These are phyloP conservation scores for Ophonus ardosiacus DNA, from an alignment of 2,888 invertebrate genomes.

Conservation along the genomic window DNA sequence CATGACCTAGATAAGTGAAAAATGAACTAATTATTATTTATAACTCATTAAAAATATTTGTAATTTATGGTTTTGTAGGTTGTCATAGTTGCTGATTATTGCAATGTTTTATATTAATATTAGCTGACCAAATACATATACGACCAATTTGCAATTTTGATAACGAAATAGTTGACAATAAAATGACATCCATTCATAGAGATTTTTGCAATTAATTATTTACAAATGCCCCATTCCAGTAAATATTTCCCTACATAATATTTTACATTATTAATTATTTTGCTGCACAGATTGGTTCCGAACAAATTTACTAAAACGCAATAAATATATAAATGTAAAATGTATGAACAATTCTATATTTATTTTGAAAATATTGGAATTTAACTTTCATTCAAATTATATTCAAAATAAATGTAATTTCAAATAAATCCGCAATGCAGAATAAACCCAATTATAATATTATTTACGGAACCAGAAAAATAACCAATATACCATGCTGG, in stretches of 20 bases:
- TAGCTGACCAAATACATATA: not conserved
- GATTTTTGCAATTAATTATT: slow-evolving; percentile 16
- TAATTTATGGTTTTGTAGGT: not conserved
- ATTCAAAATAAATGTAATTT: slow-evolving; percentile 28
- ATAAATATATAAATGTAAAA: slow-evolving; percentile 5
- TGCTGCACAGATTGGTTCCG: not conserved
- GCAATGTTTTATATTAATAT: not conserved
- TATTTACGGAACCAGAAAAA: slow-evolving; percentile 10
- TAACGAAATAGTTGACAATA: not conserved
- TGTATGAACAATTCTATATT: slow-evolving; percentile 1
- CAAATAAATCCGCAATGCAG: not conserved
- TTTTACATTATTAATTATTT: not conserved
- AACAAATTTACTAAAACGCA: slow-evolving; percentile 18
- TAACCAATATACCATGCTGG: not conserved
- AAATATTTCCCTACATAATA: not conserved
- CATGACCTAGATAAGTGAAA: not conserved
- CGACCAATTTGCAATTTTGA: not conserved
- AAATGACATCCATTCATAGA: not conserved
- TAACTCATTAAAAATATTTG: not conserved
- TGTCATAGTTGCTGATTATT: not conserved
- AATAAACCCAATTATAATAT: slow-evolving; percentile 40
- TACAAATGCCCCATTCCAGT: not conserved
- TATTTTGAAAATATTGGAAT: slow-evolving; percentile 26
- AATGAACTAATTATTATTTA: not conserved
- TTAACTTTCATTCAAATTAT: slow-evolving; percentile 36